Base-by-base conservation (phyloP, 1,140 invertebrate genomes). In the Achroia grisella region DNA sequence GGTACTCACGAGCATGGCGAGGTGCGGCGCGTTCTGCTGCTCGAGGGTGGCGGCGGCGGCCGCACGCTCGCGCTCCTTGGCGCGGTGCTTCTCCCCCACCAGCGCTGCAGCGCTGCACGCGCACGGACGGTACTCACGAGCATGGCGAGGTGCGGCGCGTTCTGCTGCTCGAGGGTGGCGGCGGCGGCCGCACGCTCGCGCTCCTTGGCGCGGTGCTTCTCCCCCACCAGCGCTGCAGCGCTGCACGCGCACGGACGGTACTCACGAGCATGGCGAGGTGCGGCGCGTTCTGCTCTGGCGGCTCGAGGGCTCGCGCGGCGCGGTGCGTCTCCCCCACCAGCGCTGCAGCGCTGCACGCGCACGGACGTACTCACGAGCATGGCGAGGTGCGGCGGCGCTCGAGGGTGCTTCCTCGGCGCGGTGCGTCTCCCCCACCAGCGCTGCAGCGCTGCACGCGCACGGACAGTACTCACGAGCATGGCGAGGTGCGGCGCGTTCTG, bases 91-190 rank as follows among this genome's bases (percentile, higher is more conserved):
- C 10, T 51, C 47, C 0, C 12, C 39, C 8, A 64, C 48, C 39
- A 68, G 52, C 51, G 60, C 55, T 68, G 57, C 32, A 74, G 60
- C 44, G 49, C 41, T 1, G 30, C 17, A 0, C 48, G 8, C 13
- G 59, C 56, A n/a, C n/a, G n/a, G n/a, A 17, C 11, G 37, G 3
- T 8, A 46, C 37, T 48, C 11, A 73, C 72, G 49, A 65, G 45
- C 12, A 73, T 62, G 10, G 62, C 56, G 11, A 67, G 57, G 1
- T 72, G 67, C 44, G 71, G 73, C 39, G 62, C 58, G 1, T 64
- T 51, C 8, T 56, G 50, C 36, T 48, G 45, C 0, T 62, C 51
- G 8, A 68, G 54, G 32, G 51, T 49, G 17, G 17, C 17, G 0
- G 27, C 61, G 9, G 37, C 47, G 12, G 65, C 65, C 0, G 27